Conservation (phyloP, 2,888 invertebrate species). For the Lycocerus yunnanus region DNA sequence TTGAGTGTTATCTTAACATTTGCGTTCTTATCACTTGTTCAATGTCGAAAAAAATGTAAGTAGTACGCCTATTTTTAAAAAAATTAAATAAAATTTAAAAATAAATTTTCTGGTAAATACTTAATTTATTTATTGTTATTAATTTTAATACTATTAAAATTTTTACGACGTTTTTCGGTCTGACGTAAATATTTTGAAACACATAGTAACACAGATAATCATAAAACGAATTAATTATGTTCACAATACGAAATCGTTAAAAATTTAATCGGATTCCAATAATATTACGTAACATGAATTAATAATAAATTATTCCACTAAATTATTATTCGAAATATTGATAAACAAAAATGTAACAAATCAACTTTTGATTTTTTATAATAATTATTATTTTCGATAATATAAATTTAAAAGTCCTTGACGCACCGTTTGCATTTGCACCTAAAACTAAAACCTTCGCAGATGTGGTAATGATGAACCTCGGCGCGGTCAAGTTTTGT, state of each 20-base stretch:
- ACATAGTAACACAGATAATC: too few relatives aligned
- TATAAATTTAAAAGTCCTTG: not conserved
- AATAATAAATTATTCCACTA: not conserved
- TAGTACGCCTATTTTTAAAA: conserved; percentile 28
- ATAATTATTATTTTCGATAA: not conserved
- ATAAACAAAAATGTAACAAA: not conserved
- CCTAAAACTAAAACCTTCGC: not conserved
- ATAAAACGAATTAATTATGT: not conserved
- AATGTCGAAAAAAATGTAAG: conserved; percentile 38
- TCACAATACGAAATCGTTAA: not conserved
- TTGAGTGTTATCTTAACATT: conserved; percentile 28
- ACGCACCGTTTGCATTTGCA: not conserved
- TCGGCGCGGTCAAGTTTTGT: too few relatives aligned
- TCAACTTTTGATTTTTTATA: not conserved
- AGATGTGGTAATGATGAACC: not conserved
- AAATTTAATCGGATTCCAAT: not conserved
- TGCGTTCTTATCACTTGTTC: conserved; percentile 26
- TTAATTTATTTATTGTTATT: too few relatives aligned
- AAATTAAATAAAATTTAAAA: not conserved
- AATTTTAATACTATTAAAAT: too few relatives aligned
- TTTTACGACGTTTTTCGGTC: not conserved
- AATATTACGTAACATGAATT: not conserved
- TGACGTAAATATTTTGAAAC: not conserved
- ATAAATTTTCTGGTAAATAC: too few relatives aligned
- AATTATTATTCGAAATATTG: not conserved